These are phyloP conservation scores for Littorina saxatilis DNA, from an alignment of 1,140 invertebrate genomes.

Conservation along the genomic window DNA sequence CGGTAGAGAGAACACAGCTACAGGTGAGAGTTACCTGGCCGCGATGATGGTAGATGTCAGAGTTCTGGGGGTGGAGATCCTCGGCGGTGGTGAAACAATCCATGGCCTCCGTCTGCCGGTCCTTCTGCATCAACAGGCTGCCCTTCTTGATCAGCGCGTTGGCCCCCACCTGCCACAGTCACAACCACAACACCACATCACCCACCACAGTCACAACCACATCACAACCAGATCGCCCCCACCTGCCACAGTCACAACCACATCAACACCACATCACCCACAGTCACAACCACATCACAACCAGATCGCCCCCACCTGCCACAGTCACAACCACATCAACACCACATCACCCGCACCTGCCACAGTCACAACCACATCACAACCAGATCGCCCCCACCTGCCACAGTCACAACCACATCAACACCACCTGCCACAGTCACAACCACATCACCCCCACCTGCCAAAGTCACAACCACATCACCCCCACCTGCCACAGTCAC, in stretches of 20 bases:
- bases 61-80: slow-evolving; percentile 85
- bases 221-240: slow-evolving; percentile 85
- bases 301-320: slow-evolving; percentile 81
- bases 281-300: too few species aligned
- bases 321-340: slow-evolving; percentile 3
- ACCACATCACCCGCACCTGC: not conserved
- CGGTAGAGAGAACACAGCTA: too few species aligned
- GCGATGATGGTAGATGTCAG: slow-evolving; percentile 89
- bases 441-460: too few species aligned
- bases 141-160: slow-evolving; percentile 95
- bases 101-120: slow-evolving; percentile 84
- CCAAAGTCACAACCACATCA: too few species aligned
- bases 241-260: slow-evolving; percentile 54
- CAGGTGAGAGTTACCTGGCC: slow-evolving; percentile 85
- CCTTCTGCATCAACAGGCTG: slow-evolving; percentile 86
- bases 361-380: too few species aligned
- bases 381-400: slow-evolving; percentile 83
- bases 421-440: too few species aligned
- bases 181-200: not conserved
- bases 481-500: too few species aligned
- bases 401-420: not conserved
- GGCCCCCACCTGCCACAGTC: slow-evolving; percentile 61
- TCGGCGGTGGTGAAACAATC: slow-evolving; percentile 84
- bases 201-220: not conserved
- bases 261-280: not conserved